These are phyloP conservation scores for Drosophila malerkotliana DNA, from an alignment of 1,140 invertebrate species.

Conservation along the genomic window DNA sequence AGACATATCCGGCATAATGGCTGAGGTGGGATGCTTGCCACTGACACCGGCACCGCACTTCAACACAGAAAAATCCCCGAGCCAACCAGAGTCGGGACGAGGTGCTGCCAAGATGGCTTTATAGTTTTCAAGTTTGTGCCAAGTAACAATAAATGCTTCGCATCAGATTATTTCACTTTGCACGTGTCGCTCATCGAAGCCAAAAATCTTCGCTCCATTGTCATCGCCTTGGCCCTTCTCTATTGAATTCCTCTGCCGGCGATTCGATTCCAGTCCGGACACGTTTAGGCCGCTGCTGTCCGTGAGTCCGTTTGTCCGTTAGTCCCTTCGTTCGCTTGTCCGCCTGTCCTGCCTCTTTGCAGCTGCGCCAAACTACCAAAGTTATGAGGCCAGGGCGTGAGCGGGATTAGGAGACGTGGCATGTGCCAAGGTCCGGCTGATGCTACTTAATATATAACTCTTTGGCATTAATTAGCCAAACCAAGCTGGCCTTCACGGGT, in stretches of 20 bases:
- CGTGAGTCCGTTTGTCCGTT: neutral
- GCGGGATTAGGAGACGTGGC: constrained; percentile 66
- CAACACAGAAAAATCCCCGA: constrained; percentile 30
- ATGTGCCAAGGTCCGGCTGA: constrained; percentile 24
- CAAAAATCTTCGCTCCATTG: constrained; percentile 30
- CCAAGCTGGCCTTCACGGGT: constrained; percentile 38
- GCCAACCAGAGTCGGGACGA: constrained; percentile 2
- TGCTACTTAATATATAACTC: constrained; percentile 47
- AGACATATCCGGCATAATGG: constrained; percentile 23
- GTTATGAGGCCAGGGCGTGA: constrained; percentile 60
- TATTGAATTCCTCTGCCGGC: constrained; percentile 5
- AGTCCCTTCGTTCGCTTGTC: neutral
- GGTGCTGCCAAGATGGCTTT: constrained; percentile 25
- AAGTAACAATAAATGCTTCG: constrained; percentile 41
- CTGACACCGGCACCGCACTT: constrained; percentile 31
- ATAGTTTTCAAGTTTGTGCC: constrained; percentile 51
- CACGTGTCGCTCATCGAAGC: constrained; percentile 37
- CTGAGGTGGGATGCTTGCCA: constrained; percentile 31
- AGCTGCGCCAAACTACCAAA: constrained; percentile 44
- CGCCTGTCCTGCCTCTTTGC: neutral
- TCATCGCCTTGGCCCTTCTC: constrained; percentile 31
- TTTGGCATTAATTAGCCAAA: constrained; percentile 73
- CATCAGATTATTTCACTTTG: constrained; percentile 37
- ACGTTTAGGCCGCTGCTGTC: constrained; percentile 42
- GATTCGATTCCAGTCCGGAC: constrained; percentile 50